A percentile compares a stretch with the other conserved stretches of the same genome.
Conservation (phyloP, 1,140 invertebrate genomes). For the Drosophila novamexicana region DNA sequence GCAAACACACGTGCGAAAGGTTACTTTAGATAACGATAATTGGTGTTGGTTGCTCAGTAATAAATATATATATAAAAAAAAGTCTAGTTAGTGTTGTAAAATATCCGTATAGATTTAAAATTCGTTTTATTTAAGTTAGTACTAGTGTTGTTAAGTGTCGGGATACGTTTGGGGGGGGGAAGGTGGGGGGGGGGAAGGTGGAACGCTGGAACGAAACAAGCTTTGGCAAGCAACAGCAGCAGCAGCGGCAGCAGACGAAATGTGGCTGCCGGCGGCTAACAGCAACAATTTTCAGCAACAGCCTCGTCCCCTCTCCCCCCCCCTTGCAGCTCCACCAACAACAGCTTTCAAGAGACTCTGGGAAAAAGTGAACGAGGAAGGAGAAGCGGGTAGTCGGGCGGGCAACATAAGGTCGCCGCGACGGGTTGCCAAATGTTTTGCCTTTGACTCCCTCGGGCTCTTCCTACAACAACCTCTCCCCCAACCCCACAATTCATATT, state of each 20-base stretch:
- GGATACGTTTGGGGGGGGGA: too few relatives aligned
- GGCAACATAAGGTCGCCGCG: constrained; percentile 39
- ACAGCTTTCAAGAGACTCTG: constrained; percentile 9
- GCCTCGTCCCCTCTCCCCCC: background rate
- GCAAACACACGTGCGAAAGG: background rate
- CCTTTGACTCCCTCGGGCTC: constrained; percentile 23
- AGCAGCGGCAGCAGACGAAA: constrained; percentile 29
- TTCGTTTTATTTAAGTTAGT: background rate
- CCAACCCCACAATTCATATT: background rate
- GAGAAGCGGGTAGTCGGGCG: background rate
- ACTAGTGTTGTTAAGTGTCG: background rate
- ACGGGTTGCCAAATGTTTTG: constrained; percentile 43
- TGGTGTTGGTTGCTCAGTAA: too few relatives aligned
- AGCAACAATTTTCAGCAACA: constrained; percentile 47
- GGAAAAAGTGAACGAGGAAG: background rate
- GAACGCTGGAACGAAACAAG: constrained; percentile 29
- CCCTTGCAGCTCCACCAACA: background rate
- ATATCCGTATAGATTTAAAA: background rate
- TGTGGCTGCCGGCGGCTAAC: constrained; percentile 31
- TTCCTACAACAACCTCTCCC: background rate
- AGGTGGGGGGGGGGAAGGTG: too few relatives aligned
- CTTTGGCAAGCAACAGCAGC: constrained; percentile 30
- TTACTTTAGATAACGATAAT: too few relatives aligned
- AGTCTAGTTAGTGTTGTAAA: background rate
- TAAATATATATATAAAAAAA: too few relatives aligned